Conservation (phyloP, 35 echinoderm and acorn worm species). For the Amphiura filiformis region DNA sequence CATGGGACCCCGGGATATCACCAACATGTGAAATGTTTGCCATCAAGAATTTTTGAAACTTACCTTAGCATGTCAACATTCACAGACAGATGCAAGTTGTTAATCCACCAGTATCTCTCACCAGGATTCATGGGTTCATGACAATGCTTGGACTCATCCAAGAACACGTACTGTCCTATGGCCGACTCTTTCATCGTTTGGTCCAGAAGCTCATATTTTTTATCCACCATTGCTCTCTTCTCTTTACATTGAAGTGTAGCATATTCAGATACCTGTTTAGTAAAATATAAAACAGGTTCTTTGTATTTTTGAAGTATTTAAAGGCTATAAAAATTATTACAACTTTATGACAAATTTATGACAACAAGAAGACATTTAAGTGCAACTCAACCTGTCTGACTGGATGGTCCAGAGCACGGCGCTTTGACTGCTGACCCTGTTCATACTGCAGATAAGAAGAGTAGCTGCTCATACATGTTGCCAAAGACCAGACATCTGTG, state of each 20-base stretch:
- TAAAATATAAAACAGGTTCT: not conserved
- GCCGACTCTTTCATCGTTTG: slow-evolving; percentile 1
- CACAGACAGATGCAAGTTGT: slow-evolving; percentile 20
- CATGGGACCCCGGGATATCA: not conserved
- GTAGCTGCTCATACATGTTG: slow-evolving; percentile 5
- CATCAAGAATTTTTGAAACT: not conserved
- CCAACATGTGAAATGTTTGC: not conserved
- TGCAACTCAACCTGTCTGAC: not conserved
- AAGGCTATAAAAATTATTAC: not conserved
- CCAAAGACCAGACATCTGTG: not conserved
- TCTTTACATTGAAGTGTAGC: slow-evolving; percentile 8
- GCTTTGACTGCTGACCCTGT: not conserved
- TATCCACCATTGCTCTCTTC: not conserved
- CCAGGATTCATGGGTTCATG: slow-evolving; percentile 6
- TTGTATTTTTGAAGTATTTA: not conserved
- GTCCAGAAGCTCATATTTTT: slow-evolving; percentile 17
- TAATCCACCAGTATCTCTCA: slow-evolving; percentile 3
- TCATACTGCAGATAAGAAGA: not conserved
- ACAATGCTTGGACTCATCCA: slow-evolving; percentile 3
- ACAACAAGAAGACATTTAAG: not conserved
- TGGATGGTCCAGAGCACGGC: slow-evolving; percentile 13
- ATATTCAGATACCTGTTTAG: not conserved
- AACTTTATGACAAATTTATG: not conserved
- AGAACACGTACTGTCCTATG: not conserved
- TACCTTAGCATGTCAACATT: not conserved